These are phyloP conservation scores for Entomobrya proxima DNA, from an alignment of 2,888 invertebrate genomes.

Conservation along the genomic window DNA sequence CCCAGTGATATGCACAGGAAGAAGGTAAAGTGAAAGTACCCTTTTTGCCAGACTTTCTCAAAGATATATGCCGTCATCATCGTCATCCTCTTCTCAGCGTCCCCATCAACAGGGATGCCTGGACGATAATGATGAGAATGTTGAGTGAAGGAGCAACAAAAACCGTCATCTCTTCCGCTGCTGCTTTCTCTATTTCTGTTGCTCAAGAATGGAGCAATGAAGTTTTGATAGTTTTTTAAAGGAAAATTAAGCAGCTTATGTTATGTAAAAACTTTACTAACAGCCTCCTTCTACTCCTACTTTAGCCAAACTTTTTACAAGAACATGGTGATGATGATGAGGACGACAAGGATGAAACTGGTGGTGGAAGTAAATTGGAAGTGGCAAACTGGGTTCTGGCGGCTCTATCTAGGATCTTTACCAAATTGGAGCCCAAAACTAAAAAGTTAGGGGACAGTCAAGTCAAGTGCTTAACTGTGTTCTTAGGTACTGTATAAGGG, in stretches of 20 bases:
- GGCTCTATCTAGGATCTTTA: too few relatives aligned
- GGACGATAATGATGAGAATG: neutral
- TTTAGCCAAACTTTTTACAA: neutral
- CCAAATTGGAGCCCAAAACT: too few relatives aligned
- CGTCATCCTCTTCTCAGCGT: neutral
- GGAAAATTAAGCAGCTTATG: conserved; percentile 50
- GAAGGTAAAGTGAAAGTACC: too few relatives aligned
- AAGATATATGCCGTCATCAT: neutral
- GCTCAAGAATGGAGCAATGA: neutral
- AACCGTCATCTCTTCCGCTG: neutral
- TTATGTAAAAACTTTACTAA: conserved; percentile 36
- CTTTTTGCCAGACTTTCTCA: neutral
- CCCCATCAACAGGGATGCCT: neutral
- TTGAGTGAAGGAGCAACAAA: neutral
- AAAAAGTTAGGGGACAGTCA: too few relatives aligned
- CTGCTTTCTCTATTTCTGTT: neutral
- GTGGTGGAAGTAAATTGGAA: too few relatives aligned
- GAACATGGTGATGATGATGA: neutral
- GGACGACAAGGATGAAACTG: too few relatives aligned
- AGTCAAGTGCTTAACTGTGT: too few relatives aligned
- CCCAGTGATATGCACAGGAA: neutral
- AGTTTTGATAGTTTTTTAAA: conserved; percentile 35
- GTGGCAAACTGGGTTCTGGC: too few relatives aligned
- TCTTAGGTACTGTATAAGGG: too few relatives aligned
- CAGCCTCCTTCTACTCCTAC: neutral